Evolutionary conservation across 1,140 invertebrate genomes (phyloP), one percentile per base, ranked within the genome.

Genomic region (Cydia strobilella): DNA sequence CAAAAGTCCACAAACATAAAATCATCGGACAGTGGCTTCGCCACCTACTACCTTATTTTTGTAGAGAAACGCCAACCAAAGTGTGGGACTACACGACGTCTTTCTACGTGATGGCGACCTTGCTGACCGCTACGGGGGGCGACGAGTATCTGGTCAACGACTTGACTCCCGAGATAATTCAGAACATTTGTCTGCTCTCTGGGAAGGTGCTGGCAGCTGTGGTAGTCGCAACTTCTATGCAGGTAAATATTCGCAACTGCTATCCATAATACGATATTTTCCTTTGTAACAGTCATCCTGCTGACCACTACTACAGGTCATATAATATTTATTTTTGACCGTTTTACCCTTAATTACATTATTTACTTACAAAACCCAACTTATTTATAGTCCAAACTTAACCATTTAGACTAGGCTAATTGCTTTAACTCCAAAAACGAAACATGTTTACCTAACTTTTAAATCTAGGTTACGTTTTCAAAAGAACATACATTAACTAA

Each of bases 61-160:
- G 18, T 71, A 89, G 88, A 74, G 87, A 87, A 27, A 81, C 81
- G 1, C 83, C 84, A 15, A 82, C 84, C 74, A 79, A 79, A 2
- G 79, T 75, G 23, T 92, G 90, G 90, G 88, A 90, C 76, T 92
- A 89, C 72, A 82, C 81, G 0, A 88, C 85, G 1, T 90, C 90
- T 0, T 79, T 91, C 25, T 91, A 91, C 73, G 66, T 91, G 31
- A 76, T 91, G 3, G 79, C 90, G 0, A 82, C 86, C 9, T 84
- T 85, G 25, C 73, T 90, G n/a, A 90, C 91, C 0, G 75, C 80
- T 1, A 89, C 90, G 0, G 89, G 88, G 7, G 86, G 86, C 0
- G 89, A 93, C 69, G 90, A 93, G 75, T 89, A 89, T 23, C 69
- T 85, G 0, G 80, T 93, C 1, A 83, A 83, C 4, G 77, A 84